phyloP scores from a whole-genome alignment of 2,113 vertebrate genomes.

The Morone chrysops region DNA sequence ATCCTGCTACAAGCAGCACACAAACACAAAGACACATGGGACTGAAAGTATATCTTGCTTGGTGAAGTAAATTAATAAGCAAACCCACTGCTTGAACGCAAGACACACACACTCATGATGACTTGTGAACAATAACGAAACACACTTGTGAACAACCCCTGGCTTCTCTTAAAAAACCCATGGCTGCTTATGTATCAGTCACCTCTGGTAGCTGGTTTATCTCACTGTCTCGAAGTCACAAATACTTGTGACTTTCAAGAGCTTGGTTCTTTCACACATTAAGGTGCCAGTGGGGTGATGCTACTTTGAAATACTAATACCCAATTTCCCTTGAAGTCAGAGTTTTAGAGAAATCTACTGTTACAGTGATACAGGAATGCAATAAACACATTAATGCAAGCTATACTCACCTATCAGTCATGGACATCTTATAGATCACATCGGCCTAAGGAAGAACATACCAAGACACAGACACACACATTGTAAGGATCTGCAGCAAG shows the following conservation, averaged over 20 bases:
- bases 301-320: background rate
- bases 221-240: background rate
- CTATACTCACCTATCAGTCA: slow-evolving; percentile 95
- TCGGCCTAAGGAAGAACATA: slow-evolving; percentile 87
- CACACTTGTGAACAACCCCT: background rate
- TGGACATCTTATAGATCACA: slow-evolving; percentile 98
- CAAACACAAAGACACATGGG: background rate
- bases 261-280: background rate
- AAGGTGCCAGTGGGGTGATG: no score
- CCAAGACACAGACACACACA: background rate
- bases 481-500: background rate
- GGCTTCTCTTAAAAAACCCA: background rate
- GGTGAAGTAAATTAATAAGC: background rate
- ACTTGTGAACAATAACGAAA: background rate
- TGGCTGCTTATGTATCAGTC: background rate
- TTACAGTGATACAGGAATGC: background rate
- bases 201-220: slow-evolving; percentile 7
- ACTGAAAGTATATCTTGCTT: background rate
- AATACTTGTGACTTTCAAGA: no score
- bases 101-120: background rate
- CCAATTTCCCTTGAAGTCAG: background rate
- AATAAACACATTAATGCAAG: background rate
- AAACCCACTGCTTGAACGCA: background rate
- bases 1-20: background rate
- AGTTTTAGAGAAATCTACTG: no score